A percentile compares a stretch with the other conserved stretches of the same genome.
These are phyloP conservation scores for Melipona beecheii DNA, from an alignment of 2,888 invertebrate species.

Conservation along the genomic window DNA sequence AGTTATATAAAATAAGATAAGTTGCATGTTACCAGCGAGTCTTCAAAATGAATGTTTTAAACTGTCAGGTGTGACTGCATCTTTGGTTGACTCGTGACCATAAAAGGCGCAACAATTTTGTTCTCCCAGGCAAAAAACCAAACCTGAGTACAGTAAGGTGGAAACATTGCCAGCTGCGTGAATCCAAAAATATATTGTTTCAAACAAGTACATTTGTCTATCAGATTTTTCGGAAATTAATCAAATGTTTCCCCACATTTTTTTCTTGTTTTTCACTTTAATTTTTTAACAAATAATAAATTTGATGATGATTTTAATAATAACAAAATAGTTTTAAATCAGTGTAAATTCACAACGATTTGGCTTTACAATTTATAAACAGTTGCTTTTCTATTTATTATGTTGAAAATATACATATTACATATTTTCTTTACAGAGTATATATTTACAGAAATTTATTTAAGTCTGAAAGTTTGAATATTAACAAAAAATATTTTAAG, in stretches of 20 bases:
- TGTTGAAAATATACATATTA: neutral
- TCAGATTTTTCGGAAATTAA: neutral
- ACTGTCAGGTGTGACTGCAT: conserved; percentile 51
- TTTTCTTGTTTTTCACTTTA: no score
- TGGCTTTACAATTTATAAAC: neutral
- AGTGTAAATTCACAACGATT: neutral
- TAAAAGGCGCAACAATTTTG: conserved; percentile 57
- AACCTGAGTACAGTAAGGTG: conserved; percentile 9
- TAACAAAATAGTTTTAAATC: neutral
- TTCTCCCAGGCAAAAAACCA: conserved; percentile 31
- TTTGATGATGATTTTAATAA: neutral
- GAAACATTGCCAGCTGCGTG: conserved; percentile 29
- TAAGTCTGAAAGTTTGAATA: no score
- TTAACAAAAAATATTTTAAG: no score
- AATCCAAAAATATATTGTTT: conserved; percentile 23
- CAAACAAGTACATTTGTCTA: neutral
- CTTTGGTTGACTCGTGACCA: conserved; percentile 34
- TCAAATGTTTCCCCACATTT: neutral
- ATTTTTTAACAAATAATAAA: neutral
- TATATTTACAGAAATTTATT: no score
- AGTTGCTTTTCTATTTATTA: neutral
- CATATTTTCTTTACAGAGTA: neutral
- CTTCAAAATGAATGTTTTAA: conserved; percentile 23
- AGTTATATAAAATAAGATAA: conserved; percentile 6
- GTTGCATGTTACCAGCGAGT: conserved; percentile 30